A percentile compares a stretch with the other conserved stretches of the same genome.
phyloP scores from a whole-genome alignment of 2,113 vertebrate genomes.

The Sciurus niger region DNA sequence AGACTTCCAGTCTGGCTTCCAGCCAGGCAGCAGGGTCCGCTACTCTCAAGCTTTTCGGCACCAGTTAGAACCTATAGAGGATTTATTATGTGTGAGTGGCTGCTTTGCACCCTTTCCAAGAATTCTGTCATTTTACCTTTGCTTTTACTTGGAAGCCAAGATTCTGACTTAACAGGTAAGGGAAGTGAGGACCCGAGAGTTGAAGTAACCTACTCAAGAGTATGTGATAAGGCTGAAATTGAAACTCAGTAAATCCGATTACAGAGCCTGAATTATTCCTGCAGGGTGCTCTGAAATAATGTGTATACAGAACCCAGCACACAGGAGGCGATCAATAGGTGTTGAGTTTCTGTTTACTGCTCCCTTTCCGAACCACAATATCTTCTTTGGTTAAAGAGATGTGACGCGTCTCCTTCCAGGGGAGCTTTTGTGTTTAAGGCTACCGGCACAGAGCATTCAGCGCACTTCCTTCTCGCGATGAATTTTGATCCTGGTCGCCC shows the following conservation, averaged over 20 bases:
- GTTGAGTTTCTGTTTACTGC: background rate
- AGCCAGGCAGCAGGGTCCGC: background rate
- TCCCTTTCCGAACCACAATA: constrained; percentile 22
- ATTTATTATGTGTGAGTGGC: background rate
- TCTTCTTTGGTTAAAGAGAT: constrained; percentile 32
- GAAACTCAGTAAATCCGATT: constrained; percentile 35
- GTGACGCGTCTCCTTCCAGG: background rate
- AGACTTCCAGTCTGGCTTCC: background rate
- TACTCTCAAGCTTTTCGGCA: background rate
- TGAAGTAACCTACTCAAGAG: constrained; percentile 38
- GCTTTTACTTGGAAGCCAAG: background rate
- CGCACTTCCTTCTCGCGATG: background rate
- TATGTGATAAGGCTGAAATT: background rate
- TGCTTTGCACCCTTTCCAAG: constrained; percentile 24
- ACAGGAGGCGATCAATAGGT: background rate
- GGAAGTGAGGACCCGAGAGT: background rate
- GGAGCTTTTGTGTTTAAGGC: background rate
- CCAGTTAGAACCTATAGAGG: background rate
- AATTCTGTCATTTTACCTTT: constrained; percentile 4
- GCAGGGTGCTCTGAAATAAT: background rate
- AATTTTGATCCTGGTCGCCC: constrained; percentile 50
- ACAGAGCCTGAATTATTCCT: background rate
- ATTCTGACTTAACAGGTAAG: background rate
- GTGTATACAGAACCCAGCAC: background rate
- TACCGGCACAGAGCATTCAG: background rate